Conservation (phyloP, 1,140 invertebrate genomes). For the roundworm (Caenorhabditis elegans) region DNA sequence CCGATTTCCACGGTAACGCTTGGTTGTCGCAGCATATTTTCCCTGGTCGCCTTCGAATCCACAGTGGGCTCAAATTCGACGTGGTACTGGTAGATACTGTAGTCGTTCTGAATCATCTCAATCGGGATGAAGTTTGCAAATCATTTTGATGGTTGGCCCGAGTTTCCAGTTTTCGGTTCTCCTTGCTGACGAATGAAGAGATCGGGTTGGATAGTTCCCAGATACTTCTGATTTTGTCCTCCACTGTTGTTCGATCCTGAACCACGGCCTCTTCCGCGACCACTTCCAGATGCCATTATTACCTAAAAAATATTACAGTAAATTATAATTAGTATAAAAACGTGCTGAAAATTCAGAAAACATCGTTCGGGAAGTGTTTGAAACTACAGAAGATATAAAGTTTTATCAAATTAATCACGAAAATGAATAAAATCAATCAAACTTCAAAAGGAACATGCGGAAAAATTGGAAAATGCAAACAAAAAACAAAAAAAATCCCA, state of each 20-base stretch:
- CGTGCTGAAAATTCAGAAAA: too few relatives aligned
- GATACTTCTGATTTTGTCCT: neutral
- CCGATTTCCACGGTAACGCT: neutral
- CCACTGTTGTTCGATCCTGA: neutral
- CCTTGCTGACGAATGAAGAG: neutral
- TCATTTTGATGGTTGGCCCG: neutral
- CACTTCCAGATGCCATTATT: slow-evolving; percentile 1
- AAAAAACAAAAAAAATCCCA: too few relatives aligned
- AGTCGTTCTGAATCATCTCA: neutral
- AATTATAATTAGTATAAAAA: too few relatives aligned
- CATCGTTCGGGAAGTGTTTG: too few relatives aligned
- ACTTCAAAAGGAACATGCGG: too few relatives aligned
- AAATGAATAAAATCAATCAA: too few relatives aligned
- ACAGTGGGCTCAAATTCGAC: slow-evolving; percentile 38
- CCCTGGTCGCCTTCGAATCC: slow-evolving; percentile 31
- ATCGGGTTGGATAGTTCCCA: neutral
- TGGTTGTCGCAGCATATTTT: neutral
- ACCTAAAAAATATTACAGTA: too few relatives aligned
- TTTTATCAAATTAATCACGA: too few relatives aligned
- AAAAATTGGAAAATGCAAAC: too few relatives aligned
- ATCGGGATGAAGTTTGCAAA: slow-evolving; percentile 38
- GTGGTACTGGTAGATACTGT: slow-evolving; percentile 36
- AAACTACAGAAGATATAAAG: too few relatives aligned
- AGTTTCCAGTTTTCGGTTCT: neutral
- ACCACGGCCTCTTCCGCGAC: neutral